Percentiles rank a stretch among this genome's conserved stretches.
phyloP scores from a whole-genome alignment of 1,140 invertebrate species.

The Marisa cornuarietis region DNA sequence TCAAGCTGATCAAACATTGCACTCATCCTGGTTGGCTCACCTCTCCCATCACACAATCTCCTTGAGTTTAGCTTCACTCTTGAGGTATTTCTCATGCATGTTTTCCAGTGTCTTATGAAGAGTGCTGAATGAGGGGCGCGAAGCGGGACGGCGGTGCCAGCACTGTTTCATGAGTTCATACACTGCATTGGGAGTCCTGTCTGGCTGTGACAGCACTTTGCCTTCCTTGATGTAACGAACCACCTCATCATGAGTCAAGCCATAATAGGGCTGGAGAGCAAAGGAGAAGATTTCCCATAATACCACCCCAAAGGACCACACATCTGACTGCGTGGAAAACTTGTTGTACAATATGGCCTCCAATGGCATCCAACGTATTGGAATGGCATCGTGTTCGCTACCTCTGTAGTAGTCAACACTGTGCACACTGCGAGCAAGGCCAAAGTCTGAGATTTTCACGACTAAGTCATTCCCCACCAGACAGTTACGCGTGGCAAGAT shows the following conservation, averaged over 20 bases:
- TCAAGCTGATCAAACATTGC: too few species aligned
- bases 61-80: slow-evolving; percentile 35
- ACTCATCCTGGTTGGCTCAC: neutral
- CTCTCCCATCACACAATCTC: slow-evolving; percentile 24
- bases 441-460: slow-evolving; percentile 98
- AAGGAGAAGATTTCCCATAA: slow-evolving; percentile 98
- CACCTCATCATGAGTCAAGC: slow-evolving; percentile 91
- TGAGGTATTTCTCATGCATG: slow-evolving; percentile 44
- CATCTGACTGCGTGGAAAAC: slow-evolving; percentile 96
- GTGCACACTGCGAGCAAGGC: slow-evolving; percentile 94
- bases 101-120: slow-evolving; percentile 47
- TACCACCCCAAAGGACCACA: slow-evolving; percentile 97
- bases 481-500: slow-evolving; percentile 95
- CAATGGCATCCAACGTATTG: slow-evolving; percentile 88
- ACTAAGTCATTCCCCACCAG: slow-evolving; percentile 81
- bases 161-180: slow-evolving; percentile 94
- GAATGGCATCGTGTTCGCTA: slow-evolving; percentile 68
- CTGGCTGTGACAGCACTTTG: slow-evolving; percentile 91
- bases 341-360: slow-evolving; percentile 96
- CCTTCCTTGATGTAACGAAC: slow-evolving; percentile 94
- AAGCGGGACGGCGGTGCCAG: slow-evolving; percentile 86
- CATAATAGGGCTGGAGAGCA: slow-evolving; percentile 92
- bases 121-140: slow-evolving; percentile 80
- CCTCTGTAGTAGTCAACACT: slow-evolving; percentile 79
- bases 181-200: slow-evolving; percentile 88